Evolutionary conservation across 2,888 invertebrate genomes (phyloP), one percentile per base, ranked within the genome.

Genomic region (Mechanitis messenoides): DNA sequence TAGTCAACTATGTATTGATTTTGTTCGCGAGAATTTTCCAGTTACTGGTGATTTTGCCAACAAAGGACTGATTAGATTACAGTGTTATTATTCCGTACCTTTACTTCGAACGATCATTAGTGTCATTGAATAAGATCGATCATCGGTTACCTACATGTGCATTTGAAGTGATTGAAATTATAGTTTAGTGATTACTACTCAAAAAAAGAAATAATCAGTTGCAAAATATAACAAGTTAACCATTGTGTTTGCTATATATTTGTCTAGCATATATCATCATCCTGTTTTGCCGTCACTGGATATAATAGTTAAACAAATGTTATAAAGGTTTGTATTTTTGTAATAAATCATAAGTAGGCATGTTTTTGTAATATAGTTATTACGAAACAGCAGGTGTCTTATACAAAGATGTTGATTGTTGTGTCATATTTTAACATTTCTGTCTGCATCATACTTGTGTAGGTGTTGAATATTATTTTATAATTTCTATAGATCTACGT

Each of bases 111-210:
- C 73, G 72, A 81, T 65, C 63, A 78, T 74, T 77, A 78, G 78
- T 83, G 81, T 81, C 81, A 83, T 83, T 83, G 81, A 70, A 76
- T 74, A 77, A 75, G 75, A 81, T 78, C 80, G 80, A 78, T 83
- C 81, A 81, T 78, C 78, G 80, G 78, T 83, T 79, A 42, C 9
- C 42, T 42, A 78, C 78, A 78, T 77, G 80, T 81, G 79, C 78
- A 74, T 77, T 78, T 58, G 42, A 62, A 67, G 62, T 67, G 58
- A 65, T 66, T 68, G 60, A 59, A 55, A 59, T 65, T 72, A 58
- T 35, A 61, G 56, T 67, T 56, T 57, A 60, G 72, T 75, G 72
- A 69, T 73, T 68, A 66, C 65, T 66, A 68, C 66, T 71, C 64
- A 70, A 68, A 62, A 60, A 60, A 62, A 58, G 62, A 61, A 66